Base-by-base conservation (phyloP, 2,113 vertebrate genomes). In the Diadophis punctatus region DNA sequence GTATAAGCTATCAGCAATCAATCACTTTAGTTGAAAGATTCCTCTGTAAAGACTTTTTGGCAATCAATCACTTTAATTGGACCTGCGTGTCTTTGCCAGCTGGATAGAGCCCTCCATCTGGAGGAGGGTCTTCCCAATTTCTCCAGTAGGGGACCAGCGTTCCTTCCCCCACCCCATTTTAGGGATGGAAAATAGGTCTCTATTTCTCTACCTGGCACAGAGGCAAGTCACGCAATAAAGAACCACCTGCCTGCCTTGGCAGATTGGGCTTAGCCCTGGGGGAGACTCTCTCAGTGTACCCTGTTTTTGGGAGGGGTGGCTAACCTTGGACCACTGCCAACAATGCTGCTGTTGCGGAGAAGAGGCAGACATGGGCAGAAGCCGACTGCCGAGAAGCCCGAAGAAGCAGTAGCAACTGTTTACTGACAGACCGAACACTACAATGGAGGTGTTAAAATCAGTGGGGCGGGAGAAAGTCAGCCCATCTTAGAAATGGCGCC, bases 1-100 rank as follows among this genome's bases (percentile, higher is more conserved):
- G 22, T 23, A 56, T 2, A 8, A 0, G 5, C 53, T 55, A 10
- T 27, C 3, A 2, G n/a, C n/a, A n/a, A n/a, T n/a, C 25, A 2
- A 60, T 60, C 58, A 27, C 58, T 56, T 56, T 23, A 56, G 58
- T 30, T 30, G 60, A n/a, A 63, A 63, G 60, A 63, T 63, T 63
- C 60, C 60, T 6, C 4, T 14, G 8, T 25, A 58, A 3, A 10
- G 1, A 1, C 55, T 56, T 27, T 30, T 10, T 3, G 4, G 58
- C 12, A 16, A 68, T 68, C 12, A 0, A 68, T 68, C 30, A 16
- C 63, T 68, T 68, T 6, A 68, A 16, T n/a, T n/a, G 63, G 30
- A n/a, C 0, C 12, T 14, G 30, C 3, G 11, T n/a, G 11, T 27
- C 8, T 25, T 3, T 60, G 25, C 23, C 8, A 4, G 8, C 22